Conservation (phyloP, 2,113 vertebrate species). For the Barnardius zonarius region DNA sequence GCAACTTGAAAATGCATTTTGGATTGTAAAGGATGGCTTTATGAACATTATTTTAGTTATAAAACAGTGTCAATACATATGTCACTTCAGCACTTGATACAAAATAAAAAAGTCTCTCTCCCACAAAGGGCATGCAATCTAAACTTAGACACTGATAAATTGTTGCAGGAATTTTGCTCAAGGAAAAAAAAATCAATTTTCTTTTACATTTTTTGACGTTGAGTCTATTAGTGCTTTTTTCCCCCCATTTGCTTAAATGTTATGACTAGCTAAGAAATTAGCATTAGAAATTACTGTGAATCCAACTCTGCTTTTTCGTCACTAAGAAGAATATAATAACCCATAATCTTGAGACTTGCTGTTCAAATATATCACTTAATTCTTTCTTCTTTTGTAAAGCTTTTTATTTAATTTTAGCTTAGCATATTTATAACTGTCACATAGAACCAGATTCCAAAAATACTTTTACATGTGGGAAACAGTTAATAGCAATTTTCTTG, state of each 20-base stretch:
- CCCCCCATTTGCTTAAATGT: not conserved
- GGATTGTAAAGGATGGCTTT: not conserved
- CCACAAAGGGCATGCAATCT: not conserved
- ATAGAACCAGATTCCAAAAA: not conserved
- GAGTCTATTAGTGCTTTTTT: not conserved
- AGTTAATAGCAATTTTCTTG: not conserved
- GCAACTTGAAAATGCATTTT: not conserved
- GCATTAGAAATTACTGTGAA: not conserved
- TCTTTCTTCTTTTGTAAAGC: not conserved
- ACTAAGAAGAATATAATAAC: constrained; percentile 29
- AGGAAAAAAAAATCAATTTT: not conserved
- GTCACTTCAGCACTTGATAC: not conserved
- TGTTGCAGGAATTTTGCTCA: not conserved
- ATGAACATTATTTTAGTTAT: not conserved
- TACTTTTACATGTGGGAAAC: not conserved
- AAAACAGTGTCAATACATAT: not conserved
- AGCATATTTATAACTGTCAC: not conserved
- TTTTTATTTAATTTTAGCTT: constrained; percentile 39
- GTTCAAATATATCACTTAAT: not conserved
- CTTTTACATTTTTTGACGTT: not conserved
- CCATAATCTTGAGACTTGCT: constrained; percentile 8
- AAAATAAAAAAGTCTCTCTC: not conserved
- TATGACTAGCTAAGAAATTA: constrained; percentile 39
- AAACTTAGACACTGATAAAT: not conserved
- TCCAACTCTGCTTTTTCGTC: not conserved